Percentiles rank a stretch among this genome's conserved stretches.
Evolutionary conservation across 92 coral and sea anemone genomes (phyloP).

Genomic region (Porites rus): DNA sequence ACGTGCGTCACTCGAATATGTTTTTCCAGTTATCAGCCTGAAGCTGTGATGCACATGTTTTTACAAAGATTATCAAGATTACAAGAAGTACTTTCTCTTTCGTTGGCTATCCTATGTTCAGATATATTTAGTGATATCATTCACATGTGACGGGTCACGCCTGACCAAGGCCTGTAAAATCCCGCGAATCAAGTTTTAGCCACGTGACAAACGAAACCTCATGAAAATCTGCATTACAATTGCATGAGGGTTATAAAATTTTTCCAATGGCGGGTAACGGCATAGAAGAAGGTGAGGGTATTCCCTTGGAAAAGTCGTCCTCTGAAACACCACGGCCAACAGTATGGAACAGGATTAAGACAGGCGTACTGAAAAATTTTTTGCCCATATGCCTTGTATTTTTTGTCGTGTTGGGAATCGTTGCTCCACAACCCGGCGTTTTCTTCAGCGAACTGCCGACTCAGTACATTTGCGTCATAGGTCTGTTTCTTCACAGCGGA

Average conservation of each 20-base stretch:
- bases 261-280: constrained; percentile 10
- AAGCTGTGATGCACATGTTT: too few relatives aligned
- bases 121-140: too few relatives aligned
- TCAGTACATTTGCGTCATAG: constrained; percentile 86
- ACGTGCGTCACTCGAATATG: too few relatives aligned
- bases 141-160: too few relatives aligned
- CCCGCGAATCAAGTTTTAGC: too few relatives aligned
- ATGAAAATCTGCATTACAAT: not conserved
- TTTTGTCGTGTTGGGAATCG: constrained; percentile 72
- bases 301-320: constrained; percentile 2
- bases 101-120: too few relatives aligned
- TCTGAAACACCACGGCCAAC: not conserved
- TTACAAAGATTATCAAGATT: too few relatives aligned
- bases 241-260: not conserved
- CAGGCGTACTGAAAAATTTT: constrained; percentile 69
- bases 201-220: not conserved
- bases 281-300: not conserved
- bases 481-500: constrained; percentile 90
- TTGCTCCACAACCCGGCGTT: constrained; percentile 80
- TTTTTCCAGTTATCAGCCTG: too few relatives aligned
- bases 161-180: too few relatives aligned
- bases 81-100: too few relatives aligned
- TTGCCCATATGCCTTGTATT: constrained; percentile 70
- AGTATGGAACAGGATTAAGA: constrained; percentile 2
- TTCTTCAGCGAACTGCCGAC: constrained; percentile 79